Evolutionary conservation across 1,140 invertebrate species (phyloP), one percentile per base, ranked within the genome.

Genomic region (Drosophila arawakana): DNA sequence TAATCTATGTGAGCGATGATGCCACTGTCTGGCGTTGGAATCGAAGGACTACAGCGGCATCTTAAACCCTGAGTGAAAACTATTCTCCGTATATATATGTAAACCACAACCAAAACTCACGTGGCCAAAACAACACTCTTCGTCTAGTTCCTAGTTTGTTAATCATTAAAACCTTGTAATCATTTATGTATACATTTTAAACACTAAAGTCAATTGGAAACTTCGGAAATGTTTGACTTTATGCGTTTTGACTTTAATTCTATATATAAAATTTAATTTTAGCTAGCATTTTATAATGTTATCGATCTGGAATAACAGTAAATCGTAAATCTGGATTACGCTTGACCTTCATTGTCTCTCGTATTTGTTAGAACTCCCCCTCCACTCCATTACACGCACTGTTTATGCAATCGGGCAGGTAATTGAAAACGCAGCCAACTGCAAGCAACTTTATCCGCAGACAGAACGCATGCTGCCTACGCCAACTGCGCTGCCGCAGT

Each of bases 1-100:
- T 99, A 25, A 78, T 94, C 18, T 93, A 93, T 13, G 94, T 94
- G 13, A 95, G 94, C 82, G 97, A 97, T 91, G 98, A 99, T 93
- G 97, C 96, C 1, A 98, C 97, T 11, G 95, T 99, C 72, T 99
- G 98, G 98, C 94, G 98, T 79, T 99, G 98, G 98, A 98, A 99
- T 70, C 79, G 88, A 0, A 75, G 78, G 8, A 74, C 78, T 39
- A 54, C 85, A 0, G n/a, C 78, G 1, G 50, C 85, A 50, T 68
- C 78, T 43, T 84, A 75, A 41, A 50, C 11, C n/a, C 5, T 2
- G 34, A 0, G 8, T 21, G 44, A 58, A 34, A 9, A n/a, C n/a
- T 4, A n/a, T 3, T 25, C 7, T 55, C 52, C 10, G 3, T 30
- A 30, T 30, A 30, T 30, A 30, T 30, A 30, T 30, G 25, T 30